phyloP scores from a whole-genome alignment of 2,113 vertebrate genomes.

The Phaethornis superciliosus region DNA sequence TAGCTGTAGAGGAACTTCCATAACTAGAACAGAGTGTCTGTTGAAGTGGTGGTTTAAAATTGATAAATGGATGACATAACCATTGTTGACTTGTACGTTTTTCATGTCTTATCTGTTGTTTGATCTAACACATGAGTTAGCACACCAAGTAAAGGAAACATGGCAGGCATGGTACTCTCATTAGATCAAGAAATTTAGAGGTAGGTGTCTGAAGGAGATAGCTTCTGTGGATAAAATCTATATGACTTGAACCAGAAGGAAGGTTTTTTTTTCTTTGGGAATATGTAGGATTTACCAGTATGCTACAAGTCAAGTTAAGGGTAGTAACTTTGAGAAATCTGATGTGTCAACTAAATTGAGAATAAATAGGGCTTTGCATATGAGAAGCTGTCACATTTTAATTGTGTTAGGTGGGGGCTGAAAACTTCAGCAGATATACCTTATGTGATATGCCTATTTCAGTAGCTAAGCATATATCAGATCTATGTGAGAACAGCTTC shows the following conservation, averaged over 20 bases:
- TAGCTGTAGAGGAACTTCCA: neutral
- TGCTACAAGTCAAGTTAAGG: neutral
- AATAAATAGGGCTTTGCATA: neutral
- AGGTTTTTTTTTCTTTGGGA: neutral
- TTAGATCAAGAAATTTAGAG: conserved; percentile 25
- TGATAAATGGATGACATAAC: conserved; percentile 27
- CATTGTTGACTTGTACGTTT: neutral
- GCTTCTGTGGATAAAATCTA: neutral
- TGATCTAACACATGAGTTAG: neutral
- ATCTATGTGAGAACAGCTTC: neutral
- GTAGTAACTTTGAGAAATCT: neutral
- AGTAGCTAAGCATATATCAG: neutral
- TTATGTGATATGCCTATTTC: neutral
- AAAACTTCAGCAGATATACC: neutral
- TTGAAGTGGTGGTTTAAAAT: conserved; percentile 31
- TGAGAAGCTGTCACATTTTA: neutral
- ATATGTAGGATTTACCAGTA: neutral
- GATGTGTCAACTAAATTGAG: neutral
- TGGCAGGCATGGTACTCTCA: neutral
- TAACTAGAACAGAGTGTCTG: neutral
- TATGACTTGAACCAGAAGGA: neutral
- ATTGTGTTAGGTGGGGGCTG: neutral
- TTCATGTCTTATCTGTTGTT: conserved; percentile 14
- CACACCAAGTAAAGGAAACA: neutral
- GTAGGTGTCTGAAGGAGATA: neutral